Conservation (phyloP, 2,797 vertebrate species). For the Brachyalestes nurse region DNA sequence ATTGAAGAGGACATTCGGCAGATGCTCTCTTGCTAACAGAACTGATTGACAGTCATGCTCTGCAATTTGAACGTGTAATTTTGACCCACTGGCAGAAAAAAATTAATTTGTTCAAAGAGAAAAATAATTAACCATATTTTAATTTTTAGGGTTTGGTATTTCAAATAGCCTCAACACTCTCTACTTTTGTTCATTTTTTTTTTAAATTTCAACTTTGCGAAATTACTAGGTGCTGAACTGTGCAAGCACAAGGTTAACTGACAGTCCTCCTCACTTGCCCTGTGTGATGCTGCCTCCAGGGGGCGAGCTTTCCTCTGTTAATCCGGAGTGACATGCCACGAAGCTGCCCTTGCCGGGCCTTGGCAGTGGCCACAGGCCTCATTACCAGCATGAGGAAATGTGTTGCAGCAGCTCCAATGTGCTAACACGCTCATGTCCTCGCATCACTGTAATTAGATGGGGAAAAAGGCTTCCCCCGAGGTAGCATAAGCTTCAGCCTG, state of each 20-base stretch:
- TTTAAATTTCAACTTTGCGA: no score
- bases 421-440: constrained; percentile 72
- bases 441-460: constrained; percentile 78
- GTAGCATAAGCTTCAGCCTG: constrained; percentile 67
- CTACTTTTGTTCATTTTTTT: no score
- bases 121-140: no score
- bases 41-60: no score
- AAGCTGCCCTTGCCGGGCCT: constrained; percentile 72
- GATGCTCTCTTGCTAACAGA: no score
- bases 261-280: constrained; percentile 71
- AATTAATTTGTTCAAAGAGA: no score
- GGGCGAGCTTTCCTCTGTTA: constrained; percentile 76
- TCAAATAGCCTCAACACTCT: no score
- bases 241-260: constrained; percentile 70
- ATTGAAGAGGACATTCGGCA: no score
- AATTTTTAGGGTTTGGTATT: no score
- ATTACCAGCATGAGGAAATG: constrained; percentile 71
- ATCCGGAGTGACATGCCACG: constrained; percentile 76
- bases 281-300: constrained; percentile 60
- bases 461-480: constrained; percentile 64
- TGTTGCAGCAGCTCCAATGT: constrained; percentile 59
- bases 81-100: no score
- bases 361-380: constrained; percentile 73
- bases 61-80: no score
- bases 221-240: no score